phyloP scores from a whole-genome alignment of 2,888 invertebrate genomes.

The Emesis furor region DNA sequence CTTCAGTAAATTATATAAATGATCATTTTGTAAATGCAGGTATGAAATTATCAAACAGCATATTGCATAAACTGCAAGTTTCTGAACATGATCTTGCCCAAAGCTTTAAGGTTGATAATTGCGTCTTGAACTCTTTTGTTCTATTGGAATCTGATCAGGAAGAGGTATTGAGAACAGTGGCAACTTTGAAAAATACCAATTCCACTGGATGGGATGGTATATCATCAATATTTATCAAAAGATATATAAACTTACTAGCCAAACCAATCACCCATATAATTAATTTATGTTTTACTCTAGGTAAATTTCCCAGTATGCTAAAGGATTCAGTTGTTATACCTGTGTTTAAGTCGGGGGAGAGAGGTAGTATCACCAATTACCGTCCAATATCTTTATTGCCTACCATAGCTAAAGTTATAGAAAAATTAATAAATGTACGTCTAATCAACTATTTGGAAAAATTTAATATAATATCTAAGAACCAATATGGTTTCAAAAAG shows the following conservation, averaged over 20 bases:
- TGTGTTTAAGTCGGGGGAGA: neutral
- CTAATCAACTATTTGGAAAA: neutral
- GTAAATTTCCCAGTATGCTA: neutral
- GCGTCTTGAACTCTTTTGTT: neutral
- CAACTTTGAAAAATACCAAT: neutral
- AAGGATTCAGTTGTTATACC: neutral
- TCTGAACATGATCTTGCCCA: neutral
- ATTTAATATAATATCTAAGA: neutral
- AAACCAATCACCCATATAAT: neutral
- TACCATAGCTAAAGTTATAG: neutral
- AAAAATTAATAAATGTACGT: neutral
- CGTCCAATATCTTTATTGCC: neutral
- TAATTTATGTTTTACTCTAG: neutral
- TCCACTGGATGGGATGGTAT: neutral
- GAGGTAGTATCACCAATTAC: neutral
- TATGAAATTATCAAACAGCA: neutral
- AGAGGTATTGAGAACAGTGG: neutral
- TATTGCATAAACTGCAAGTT: neutral
- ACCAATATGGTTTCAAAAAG: no score
- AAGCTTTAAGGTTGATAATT: neutral
- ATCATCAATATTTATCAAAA: neutral
- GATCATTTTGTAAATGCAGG: neutral
- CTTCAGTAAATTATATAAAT: slow-evolving; percentile 2
- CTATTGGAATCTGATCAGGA: neutral
- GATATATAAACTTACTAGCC: neutral